phyloP scores from a whole-genome alignment of 2,888 invertebrate genomes.

The Microctonus brassicae region DNA sequence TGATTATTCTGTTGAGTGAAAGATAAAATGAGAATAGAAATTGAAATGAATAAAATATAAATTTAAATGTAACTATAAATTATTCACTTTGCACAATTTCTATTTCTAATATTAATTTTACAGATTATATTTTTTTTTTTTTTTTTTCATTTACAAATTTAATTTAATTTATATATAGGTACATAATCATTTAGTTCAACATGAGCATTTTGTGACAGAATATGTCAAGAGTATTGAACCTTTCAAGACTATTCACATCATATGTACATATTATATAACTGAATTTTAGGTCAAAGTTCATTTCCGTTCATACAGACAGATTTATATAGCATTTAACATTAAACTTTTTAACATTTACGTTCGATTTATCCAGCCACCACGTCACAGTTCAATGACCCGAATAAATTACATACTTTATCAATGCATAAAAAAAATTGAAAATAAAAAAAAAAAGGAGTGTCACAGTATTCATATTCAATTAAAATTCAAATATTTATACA shows the following conservation, averaged over 20 bases:
- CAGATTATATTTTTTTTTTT: too few species aligned
- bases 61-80: too few species aligned
- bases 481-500: background rate
- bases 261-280: too few species aligned
- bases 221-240: background rate
- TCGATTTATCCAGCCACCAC: background rate
- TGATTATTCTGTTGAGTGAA: background rate
- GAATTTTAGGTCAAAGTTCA: slow-evolving; percentile 53
- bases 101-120: too few species aligned
- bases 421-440: slow-evolving; percentile 7
- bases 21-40: background rate
- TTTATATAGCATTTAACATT: slow-evolving; percentile 49
- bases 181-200: too few species aligned
- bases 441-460: too few species aligned
- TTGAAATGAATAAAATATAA: too few species aligned
- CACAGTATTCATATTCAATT: too few species aligned
- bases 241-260: background rate
- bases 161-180: too few species aligned
- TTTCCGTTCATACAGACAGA: slow-evolving; percentile 48
- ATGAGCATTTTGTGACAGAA: background rate
- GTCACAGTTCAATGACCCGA: background rate
- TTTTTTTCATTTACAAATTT: too few species aligned
- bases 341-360: slow-evolving; percentile 47
- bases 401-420: background rate
- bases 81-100: background rate